A percentile compares a stretch with the other conserved stretches of the same genome.
phyloP scores from a whole-genome alignment of 2,888 invertebrate species.

The Lacanobia wlatinum region DNA sequence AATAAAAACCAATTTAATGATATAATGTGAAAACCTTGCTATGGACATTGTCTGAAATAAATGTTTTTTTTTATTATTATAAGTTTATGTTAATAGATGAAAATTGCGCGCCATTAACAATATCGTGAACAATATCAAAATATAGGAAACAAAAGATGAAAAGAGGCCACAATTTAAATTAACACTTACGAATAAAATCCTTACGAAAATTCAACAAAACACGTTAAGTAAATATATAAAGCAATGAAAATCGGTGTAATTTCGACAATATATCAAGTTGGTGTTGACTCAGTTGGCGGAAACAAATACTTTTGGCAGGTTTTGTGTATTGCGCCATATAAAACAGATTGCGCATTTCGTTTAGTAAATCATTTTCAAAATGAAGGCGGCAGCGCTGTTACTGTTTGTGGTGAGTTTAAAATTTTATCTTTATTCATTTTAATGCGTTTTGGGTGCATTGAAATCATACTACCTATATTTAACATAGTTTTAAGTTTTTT shows the following conservation, averaged over 20 bases:
- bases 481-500: too few species aligned
- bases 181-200: not conserved
- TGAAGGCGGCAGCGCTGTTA: slow-evolving; percentile 37
- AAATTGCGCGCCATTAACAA: too few species aligned
- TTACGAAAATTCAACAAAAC: slow-evolving; percentile 13
- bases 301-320: slow-evolving; percentile 29
- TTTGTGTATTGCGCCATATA: slow-evolving; percentile 36
- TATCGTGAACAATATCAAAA: too few species aligned
- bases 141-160: slow-evolving; percentile 8
- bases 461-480: too few species aligned
- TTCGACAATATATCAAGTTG: slow-evolving; percentile 16
- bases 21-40: too few species aligned
- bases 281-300: slow-evolving; percentile 35
- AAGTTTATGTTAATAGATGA: too few species aligned
- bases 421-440: not conserved
- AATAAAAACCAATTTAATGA: too few species aligned
- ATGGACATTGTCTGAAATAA: too few species aligned
- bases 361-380: slow-evolving; percentile 37
- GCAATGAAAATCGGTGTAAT: slow-evolving; percentile 24
- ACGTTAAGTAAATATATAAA: not conserved
- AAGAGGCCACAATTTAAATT: slow-evolving; percentile 18
- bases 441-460: too few species aligned
- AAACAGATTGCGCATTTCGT: slow-evolving; percentile 15
- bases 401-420: slow-evolving; percentile 49
- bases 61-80: too few species aligned